phyloP scores from a whole-genome alignment of 2,113 vertebrate species.

The Nyctibius bracteatus region DNA sequence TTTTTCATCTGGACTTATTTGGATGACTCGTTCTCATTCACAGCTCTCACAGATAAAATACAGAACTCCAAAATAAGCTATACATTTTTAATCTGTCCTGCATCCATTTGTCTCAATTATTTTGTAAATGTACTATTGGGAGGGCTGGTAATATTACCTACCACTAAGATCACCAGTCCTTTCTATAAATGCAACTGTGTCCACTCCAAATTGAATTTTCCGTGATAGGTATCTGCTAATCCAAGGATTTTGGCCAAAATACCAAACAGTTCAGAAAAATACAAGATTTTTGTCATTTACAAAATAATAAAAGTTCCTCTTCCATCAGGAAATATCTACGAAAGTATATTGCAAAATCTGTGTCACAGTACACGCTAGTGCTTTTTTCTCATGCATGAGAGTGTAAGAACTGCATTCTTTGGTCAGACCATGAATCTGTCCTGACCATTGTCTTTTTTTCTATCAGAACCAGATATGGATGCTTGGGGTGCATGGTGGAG shows the following conservation, averaged over 20 bases:
- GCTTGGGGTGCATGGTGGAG: background rate
- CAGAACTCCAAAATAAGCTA: background rate
- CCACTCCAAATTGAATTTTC: background rate
- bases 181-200: background rate
- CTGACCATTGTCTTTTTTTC: background rate
- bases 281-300: background rate
- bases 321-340: background rate
- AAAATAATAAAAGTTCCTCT: background rate
- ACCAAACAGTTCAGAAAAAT: background rate
- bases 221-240: background rate
- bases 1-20: background rate
- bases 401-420: background rate
- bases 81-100: background rate
- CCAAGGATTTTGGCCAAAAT: background rate
- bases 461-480: background rate
- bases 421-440: background rate
- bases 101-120: background rate
- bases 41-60: background rate
- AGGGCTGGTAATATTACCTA: background rate
- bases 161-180: background rate
- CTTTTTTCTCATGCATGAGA: background rate
- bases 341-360: background rate
- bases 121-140: background rate
- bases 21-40: background rate
- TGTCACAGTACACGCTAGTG: background rate